These are phyloP conservation scores for Plectropomus leopardus DNA, from an alignment of 2,113 vertebrate genomes.

Conservation along the genomic window DNA sequence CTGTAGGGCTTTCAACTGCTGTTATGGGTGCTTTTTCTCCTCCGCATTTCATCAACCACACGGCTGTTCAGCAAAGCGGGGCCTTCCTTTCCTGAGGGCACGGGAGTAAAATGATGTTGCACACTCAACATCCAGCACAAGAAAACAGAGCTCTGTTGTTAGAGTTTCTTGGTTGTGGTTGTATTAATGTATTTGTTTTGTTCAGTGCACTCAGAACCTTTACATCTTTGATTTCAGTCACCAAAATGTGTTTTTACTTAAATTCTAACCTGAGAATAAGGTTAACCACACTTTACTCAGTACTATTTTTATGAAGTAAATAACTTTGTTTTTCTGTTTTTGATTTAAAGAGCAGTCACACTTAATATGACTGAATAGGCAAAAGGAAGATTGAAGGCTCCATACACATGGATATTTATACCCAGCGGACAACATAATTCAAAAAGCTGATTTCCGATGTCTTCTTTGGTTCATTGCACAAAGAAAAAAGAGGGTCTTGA, in stretches of 20 bases:
- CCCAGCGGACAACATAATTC: constrained; percentile 17
- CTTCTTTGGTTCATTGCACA: constrained; percentile 49
- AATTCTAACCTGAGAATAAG: not conserved
- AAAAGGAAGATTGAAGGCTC: not conserved
- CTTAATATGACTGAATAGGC: not conserved
- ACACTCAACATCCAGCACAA: constrained; percentile 24
- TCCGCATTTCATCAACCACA: constrained; percentile 70
- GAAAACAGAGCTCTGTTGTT: constrained; percentile 30
- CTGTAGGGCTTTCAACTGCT: constrained; percentile 73
- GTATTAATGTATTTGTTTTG: constrained; percentile 14
- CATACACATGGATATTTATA: not conserved
- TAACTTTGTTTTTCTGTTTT: not conserved
- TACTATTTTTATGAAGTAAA: not conserved
- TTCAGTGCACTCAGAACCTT: not conserved
- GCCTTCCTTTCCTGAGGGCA: constrained; percentile 44
- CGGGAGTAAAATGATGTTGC: constrained; percentile 15
- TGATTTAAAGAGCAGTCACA: not conserved
- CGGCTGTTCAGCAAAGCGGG: constrained; percentile 53
- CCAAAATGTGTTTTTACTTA: not conserved
- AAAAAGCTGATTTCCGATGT: constrained; percentile 40
- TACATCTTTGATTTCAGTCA: not conserved
- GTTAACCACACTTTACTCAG: not conserved
- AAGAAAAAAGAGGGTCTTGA: constrained; percentile 56
- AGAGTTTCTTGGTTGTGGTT: constrained; percentile 13
- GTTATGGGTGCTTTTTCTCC: constrained; percentile 77